Evolutionary conservation across 2,797 vertebrate species (phyloP), one percentile per base, ranked within the genome.

Genomic region (Poeciliopsis infans): DNA sequence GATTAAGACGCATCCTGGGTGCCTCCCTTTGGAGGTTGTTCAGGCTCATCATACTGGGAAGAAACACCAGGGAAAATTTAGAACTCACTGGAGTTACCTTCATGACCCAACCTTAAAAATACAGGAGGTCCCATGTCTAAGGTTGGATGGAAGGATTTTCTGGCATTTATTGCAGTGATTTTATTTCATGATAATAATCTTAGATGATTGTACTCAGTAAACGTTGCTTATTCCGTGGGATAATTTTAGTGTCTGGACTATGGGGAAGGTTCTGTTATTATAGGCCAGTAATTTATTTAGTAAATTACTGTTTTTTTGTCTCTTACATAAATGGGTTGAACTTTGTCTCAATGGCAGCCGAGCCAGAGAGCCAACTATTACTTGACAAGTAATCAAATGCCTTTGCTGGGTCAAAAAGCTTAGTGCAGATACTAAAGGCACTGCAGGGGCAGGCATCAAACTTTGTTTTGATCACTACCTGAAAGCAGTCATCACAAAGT

Each of bases 291-390:
- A 68, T 68, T 68, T 23, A 39, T 39, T 23, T 68, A 13, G 36
- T 41, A 68, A 68, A 68, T 66, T 66, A 36, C 39, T 25, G 20
- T 25, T 25, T 68, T 61, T 59, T 23, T 53, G 49, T 68, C 31
- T 64, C 25, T 72, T 53, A 66, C 66, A 43, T 72, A 51, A 74
- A 79, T 47, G 11, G 28, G 23, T 31, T 20, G 61, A 71, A 79
- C 53, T 31, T 73, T 73, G 68, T 61, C 25, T 51, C 5, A 31
- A 73, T 18, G 55, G 41, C 43, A 57, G 20, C 12, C 69, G 15
- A 68, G 18, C 12, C 64, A 76, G 53, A 53, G 51, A 77, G 51
- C 77, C 41, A 46, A 46, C 55, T 18, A 20, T n/a, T 69, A 39
- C 43, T 45, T 70, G 75, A 69, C 31, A 53, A 61, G 75, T 0